phyloP scores from a whole-genome alignment of 2,113 vertebrate genomes.

The Guaruba guarouba region DNA sequence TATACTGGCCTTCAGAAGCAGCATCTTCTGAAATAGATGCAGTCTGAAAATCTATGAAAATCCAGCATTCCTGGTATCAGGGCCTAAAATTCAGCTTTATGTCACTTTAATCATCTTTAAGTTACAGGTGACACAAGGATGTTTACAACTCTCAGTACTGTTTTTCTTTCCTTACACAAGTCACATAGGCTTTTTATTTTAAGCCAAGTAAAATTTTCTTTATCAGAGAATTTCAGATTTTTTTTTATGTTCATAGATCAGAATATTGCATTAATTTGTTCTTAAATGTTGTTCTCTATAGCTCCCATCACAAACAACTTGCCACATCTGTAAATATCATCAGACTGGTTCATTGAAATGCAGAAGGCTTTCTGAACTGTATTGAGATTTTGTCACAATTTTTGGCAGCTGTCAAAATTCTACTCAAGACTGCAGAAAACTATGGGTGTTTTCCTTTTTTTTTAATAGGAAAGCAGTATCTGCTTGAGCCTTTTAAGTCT shows the following conservation, averaged over 20 bases:
- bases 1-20: not conserved
- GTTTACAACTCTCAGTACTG: not conserved
- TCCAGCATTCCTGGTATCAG: not conserved
- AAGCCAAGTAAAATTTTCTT: not conserved
- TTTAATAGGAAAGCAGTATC: not conserved
- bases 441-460: fast-evolving
- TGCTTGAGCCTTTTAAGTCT: not conserved
- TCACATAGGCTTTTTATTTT: not conserved
- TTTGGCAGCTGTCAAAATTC: not conserved
- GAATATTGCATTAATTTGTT: not conserved
- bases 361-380: not conserved
- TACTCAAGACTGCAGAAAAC: not conserved
- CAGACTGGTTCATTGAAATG: not conserved
- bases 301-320: not conserved
- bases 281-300: not conserved
- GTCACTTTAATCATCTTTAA: not conserved
- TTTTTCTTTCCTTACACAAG: not conserved
- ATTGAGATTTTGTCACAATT: not conserved
- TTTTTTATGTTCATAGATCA: not conserved
- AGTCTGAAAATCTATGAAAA: not conserved
- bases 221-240: not conserved
- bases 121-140: not conserved
- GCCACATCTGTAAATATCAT: not conserved
- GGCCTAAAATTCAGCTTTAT: not conserved
- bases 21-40: not conserved